phyloP scores from a whole-genome alignment of 2,888 invertebrate species.

The Papilio gigon region DNA sequence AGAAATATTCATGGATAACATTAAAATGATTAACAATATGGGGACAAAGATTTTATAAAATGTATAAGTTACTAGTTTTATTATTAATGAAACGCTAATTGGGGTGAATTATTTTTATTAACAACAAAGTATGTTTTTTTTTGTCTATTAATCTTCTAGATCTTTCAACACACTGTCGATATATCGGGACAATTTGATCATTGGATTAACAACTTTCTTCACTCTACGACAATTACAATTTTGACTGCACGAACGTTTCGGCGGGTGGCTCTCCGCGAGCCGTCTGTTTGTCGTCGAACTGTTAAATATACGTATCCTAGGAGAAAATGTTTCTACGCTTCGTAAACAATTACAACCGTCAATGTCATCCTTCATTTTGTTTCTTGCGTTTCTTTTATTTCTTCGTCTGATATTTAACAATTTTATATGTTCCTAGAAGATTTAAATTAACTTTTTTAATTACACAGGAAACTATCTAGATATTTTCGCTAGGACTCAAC shows the following conservation, averaged over 20 bases:
- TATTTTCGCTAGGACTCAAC: too few species aligned
- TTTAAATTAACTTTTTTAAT: neutral
- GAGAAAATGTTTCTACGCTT: slow-evolving; percentile 46
- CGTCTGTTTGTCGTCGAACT: slow-evolving; percentile 50
- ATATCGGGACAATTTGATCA: slow-evolving; percentile 63
- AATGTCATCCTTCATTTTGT: slow-evolving; percentile 55
- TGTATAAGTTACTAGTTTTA: too few species aligned
- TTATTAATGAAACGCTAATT: slow-evolving; percentile 14
- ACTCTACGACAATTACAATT: slow-evolving; percentile 51
- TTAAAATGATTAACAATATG: too few species aligned
- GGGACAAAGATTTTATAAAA: too few species aligned
- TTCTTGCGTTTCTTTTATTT: slow-evolving; percentile 40
- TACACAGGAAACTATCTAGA: neutral
- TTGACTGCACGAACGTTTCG: slow-evolving; percentile 38
- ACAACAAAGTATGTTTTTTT: slow-evolving; percentile 27
- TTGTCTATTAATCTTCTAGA: slow-evolving; percentile 51
- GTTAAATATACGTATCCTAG: slow-evolving; percentile 40
- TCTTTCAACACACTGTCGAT: slow-evolving; percentile 65
- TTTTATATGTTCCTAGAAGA: neutral
- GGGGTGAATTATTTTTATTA: slow-evolving; percentile 20
- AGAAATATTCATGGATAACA: too few species aligned
- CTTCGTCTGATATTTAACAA: neutral
- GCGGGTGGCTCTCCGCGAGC: slow-evolving; percentile 46
- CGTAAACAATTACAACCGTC: neutral
- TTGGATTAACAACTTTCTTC: slow-evolving; percentile 57